Percentiles rank a stretch among this genome's conserved stretches.
phyloP scores from a whole-genome alignment of 2,888 invertebrate species.

The Hyles lineata region DNA sequence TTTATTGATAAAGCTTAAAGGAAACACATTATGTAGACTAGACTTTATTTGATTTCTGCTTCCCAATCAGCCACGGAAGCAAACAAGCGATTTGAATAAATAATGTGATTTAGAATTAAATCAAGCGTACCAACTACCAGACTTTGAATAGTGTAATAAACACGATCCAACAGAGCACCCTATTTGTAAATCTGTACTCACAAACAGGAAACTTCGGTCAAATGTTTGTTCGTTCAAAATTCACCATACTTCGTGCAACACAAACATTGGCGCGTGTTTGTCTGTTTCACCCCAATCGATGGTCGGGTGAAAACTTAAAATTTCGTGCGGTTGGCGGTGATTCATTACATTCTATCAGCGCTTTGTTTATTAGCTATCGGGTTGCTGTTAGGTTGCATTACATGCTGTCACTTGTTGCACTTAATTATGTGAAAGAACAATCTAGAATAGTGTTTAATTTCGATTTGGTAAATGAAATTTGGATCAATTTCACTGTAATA shows the following conservation, averaged over 20 bases:
- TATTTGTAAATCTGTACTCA: slow-evolving; percentile 12
- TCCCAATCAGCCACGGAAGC: no score
- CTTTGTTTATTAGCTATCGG: not conserved
- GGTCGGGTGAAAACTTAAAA: slow-evolving; percentile 19
- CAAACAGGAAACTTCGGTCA: slow-evolving; percentile 15
- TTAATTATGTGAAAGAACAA: not conserved
- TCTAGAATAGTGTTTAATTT: not conserved
- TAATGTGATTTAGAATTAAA: not conserved
- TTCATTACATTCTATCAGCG: slow-evolving; percentile 15
- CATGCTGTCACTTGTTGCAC: not conserved
- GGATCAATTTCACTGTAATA: not conserved
- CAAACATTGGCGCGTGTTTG: slow-evolving; percentile 18
- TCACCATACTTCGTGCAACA: slow-evolving; percentile 21
- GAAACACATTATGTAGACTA: no score
- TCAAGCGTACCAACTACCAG: not conserved
- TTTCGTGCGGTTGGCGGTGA: slow-evolving; percentile 5
- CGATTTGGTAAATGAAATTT: not conserved
- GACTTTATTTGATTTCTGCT: no score
- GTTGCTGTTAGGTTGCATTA: not conserved
- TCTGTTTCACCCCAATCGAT: slow-evolving; percentile 16
- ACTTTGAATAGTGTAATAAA: not conserved
- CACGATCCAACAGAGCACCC: not conserved
- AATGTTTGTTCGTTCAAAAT: slow-evolving; percentile 23
- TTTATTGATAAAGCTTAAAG: no score
- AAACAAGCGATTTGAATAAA: not conserved